These are phyloP conservation scores for Euphysa ruthae DNA, from an alignment of 30 jellyfish, hydroid and myxozoan species.

Conservation along the genomic window DNA sequence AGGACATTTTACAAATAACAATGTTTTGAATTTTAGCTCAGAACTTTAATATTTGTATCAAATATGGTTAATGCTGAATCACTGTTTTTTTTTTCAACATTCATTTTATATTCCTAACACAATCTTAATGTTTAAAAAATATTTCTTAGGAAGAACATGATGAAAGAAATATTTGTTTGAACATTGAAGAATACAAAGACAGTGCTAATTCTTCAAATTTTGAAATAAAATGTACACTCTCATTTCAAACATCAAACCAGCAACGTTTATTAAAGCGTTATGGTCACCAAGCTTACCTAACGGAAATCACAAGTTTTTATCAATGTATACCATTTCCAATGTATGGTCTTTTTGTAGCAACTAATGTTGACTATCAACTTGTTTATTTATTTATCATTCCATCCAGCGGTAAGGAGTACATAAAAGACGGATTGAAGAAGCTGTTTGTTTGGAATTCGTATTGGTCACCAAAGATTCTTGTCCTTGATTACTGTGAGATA, in stretches of 20 bases:
- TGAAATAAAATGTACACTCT: neutral
- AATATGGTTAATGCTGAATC: too few relatives aligned
- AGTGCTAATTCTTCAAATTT: neutral
- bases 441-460: conserved; percentile 28
- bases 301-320: neutral
- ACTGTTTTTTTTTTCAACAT: too few relatives aligned
- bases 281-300: conserved; percentile 21
- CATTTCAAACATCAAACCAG: conserved; percentile 20
- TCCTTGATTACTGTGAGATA: conserved; percentile 4
- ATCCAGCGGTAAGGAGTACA: neutral
- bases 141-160: conserved; percentile 1
- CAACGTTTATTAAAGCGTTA: conserved; percentile 22
- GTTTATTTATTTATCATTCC: conserved; percentile 10
- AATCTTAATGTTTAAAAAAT: too few relatives aligned
- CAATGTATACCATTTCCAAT: conserved; percentile 18
- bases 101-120: too few relatives aligned
- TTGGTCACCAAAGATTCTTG: conserved; percentile 30
- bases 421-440: conserved; percentile 10
- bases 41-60: too few relatives aligned
- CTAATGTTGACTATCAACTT: conserved; percentile 40
- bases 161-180: neutral
- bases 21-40: too few relatives aligned
- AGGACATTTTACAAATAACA: too few relatives aligned
- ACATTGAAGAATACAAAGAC: neutral
- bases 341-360: conserved; percentile 19